Evolutionary conservation across 1,140 invertebrate genomes (phyloP).

Genomic region (Vollenhovia emeryi): DNA sequence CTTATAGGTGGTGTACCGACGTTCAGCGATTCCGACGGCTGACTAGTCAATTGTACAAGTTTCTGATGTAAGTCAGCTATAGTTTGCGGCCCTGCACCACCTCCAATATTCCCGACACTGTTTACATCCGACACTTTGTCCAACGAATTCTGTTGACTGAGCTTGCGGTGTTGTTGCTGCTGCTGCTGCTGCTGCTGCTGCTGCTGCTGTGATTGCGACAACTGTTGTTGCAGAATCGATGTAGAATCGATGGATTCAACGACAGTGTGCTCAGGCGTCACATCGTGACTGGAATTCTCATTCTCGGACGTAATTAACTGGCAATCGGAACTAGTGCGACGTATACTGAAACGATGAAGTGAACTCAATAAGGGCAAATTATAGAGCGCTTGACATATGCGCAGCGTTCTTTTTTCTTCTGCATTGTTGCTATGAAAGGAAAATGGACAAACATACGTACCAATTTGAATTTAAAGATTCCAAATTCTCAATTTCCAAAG

Average conservation of each 20-base stretch:
- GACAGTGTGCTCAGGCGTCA: conserved; percentile 83
- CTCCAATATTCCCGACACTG: conserved; percentile 15
- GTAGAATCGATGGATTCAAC: conserved; percentile 79
- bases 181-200: conserved; percentile 70
- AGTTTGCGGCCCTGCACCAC: conserved; percentile 83
- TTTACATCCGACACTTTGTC: conserved; percentile 81
- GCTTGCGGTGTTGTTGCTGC: conserved; percentile 79
- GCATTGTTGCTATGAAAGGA: neutral
- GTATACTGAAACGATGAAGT: conserved; percentile 54
- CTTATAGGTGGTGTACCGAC: conserved; percentile 84
- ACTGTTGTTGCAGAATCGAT: conserved; percentile 78
- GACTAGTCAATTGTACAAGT: conserved; percentile 86
- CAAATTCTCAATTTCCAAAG: conserved; percentile 73
- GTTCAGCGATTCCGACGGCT: conserved; percentile 84
- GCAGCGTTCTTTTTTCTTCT: neutral
- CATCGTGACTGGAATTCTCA: conserved; percentile 83
- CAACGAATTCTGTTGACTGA: conserved; percentile 86
- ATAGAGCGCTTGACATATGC: neutral
- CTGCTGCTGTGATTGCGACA: conserved; percentile 70
- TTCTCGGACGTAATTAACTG: conserved; percentile 81
- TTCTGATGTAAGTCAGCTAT: conserved; percentile 87
- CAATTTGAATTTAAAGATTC: conserved; percentile 71
- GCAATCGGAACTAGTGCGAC: conserved; percentile 80
- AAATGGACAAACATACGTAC: conserved; percentile 45
- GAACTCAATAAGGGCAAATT: neutral